Conservation (phyloP, 2,888 invertebrate genomes). For the Scaptomyza flava region DNA sequence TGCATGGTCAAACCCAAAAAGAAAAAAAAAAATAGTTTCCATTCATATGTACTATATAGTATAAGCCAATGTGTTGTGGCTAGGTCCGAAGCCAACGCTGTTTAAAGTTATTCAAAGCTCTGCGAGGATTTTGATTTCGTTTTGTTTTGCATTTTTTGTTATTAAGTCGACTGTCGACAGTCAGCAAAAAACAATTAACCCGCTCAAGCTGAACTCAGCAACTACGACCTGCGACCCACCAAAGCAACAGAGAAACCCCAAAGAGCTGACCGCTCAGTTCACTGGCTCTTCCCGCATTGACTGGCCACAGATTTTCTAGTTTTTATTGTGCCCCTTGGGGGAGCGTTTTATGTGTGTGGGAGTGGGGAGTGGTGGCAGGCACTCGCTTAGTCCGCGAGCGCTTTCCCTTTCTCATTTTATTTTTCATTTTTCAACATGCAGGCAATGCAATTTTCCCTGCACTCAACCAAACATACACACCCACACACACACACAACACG, state of each 20-base stretch:
- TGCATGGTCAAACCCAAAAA: slow-evolving; percentile 35
- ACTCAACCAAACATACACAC: no score
- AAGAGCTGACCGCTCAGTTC: slow-evolving; percentile 44
- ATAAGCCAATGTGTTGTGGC: slow-evolving; percentile 74
- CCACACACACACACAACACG: slow-evolving; percentile 19
- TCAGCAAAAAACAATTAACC: slow-evolving; percentile 75
- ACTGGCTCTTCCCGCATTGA: slow-evolving; percentile 57
- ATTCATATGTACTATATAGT: neutral
- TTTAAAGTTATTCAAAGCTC: slow-evolving; percentile 75
- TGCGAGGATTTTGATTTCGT: slow-evolving; percentile 30
- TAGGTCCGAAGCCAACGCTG: slow-evolving; percentile 23
- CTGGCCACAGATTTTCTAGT: slow-evolving; percentile 68
- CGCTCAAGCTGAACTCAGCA: slow-evolving; percentile 46
- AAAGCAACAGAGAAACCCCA: slow-evolving; percentile 12
- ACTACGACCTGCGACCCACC: neutral
- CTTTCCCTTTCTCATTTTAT: slow-evolving; percentile 32
- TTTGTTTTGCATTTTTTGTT: slow-evolving; percentile 13
- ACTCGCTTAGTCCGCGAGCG: slow-evolving; percentile 46
- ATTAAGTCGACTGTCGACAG: slow-evolving; percentile 44
- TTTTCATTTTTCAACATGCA: slow-evolving; percentile 17
- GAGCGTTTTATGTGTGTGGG: neutral
- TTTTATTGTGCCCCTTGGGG: slow-evolving; percentile 43
- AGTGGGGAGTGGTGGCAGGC: neutral
- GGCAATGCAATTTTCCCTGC: slow-evolving; percentile 13
- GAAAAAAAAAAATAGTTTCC: slow-evolving; percentile 8